Evolutionary conservation across 2,113 vertebrate species (phyloP).

Genomic region (Sturnus vulgaris): DNA sequence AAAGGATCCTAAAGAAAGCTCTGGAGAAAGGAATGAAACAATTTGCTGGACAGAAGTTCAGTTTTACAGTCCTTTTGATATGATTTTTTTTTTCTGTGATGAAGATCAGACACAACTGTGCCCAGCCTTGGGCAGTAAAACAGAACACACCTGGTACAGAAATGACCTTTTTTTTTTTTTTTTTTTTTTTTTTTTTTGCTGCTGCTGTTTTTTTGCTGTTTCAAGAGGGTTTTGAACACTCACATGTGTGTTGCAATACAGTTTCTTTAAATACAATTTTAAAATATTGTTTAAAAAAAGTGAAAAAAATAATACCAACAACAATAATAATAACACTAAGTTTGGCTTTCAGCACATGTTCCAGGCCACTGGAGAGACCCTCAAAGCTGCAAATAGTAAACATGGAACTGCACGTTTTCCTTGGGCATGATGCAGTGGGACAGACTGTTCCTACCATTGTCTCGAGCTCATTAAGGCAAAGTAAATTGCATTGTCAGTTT

Average conservation of each 20-base stretch:
- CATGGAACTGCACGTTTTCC: conserved; percentile 53
- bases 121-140: conserved; percentile 26
- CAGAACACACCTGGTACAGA: conserved; percentile 12
- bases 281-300: conserved; percentile 61
- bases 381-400: conserved; percentile 67
- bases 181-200: background rate
- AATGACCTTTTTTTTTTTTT: background rate
- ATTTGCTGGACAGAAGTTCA: background rate
- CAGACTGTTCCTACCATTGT: conserved; percentile 46
- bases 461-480: conserved; percentile 78
- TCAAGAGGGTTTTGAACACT: conserved; percentile 49
- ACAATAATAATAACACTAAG: background rate
- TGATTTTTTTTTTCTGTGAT: background rate
- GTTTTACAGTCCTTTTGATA: background rate
- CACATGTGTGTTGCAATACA: conserved; percentile 46
- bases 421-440: background rate
- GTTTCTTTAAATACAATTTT: conserved; percentile 65
- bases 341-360: conserved; percentile 79
- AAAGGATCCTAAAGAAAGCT: conserved; percentile 21
- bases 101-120: background rate
- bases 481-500: conserved; percentile 69
- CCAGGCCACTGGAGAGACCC: conserved; percentile 62
- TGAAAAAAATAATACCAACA: background rate
- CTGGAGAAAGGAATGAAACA: conserved; percentile 4
- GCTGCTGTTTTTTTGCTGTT: conserved; percentile 31